Conservation (phyloP, 1,140 invertebrate species). For the Brachionus rotundiformis region DNA sequence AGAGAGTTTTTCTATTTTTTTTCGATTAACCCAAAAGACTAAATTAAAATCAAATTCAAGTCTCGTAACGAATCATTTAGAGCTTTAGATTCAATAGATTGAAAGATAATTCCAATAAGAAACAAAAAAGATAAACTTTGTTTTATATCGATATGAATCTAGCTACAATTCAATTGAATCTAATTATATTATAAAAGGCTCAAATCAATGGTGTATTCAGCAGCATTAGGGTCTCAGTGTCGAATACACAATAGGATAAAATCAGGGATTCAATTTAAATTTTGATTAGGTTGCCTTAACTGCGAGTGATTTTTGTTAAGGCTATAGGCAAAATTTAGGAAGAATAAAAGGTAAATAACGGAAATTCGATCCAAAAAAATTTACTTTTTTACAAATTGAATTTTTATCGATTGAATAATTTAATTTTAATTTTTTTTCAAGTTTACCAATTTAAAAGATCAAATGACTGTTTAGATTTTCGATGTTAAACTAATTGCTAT, state of each 20-base stretch:
- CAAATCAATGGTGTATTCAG: constrained; percentile 41
- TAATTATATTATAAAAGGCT: constrained; percentile 13
- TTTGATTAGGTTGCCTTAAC: not conserved
- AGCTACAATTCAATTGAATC: constrained; percentile 46
- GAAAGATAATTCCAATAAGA: constrained; percentile 25
- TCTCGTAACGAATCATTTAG: constrained; percentile 49
- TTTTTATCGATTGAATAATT: constrained; percentile 43
- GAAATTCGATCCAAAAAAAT: constrained; percentile 9
- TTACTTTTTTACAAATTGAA: constrained; percentile 17
- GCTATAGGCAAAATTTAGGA: not conserved
- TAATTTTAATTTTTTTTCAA: constrained; percentile 30
- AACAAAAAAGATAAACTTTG: no score
- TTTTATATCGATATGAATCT: constrained; percentile 22
- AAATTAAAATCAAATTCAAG: constrained; percentile 45
- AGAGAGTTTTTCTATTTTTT: not conserved
- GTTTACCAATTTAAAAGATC: constrained; percentile 28
- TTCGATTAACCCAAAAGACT: not conserved
- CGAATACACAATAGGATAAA: constrained; percentile 33
- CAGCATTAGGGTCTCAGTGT: not conserved
- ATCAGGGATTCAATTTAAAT: constrained; percentile 13
- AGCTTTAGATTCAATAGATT: constrained; percentile 40
- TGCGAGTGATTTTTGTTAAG: constrained; percentile 1
- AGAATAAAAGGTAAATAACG: not conserved
- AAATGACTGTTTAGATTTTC: constrained; percentile 34
- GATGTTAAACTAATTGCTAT: not conserved